Conservation (phyloP, 1,140 invertebrate genomes). For the Melanaphis sacchari region DNA sequence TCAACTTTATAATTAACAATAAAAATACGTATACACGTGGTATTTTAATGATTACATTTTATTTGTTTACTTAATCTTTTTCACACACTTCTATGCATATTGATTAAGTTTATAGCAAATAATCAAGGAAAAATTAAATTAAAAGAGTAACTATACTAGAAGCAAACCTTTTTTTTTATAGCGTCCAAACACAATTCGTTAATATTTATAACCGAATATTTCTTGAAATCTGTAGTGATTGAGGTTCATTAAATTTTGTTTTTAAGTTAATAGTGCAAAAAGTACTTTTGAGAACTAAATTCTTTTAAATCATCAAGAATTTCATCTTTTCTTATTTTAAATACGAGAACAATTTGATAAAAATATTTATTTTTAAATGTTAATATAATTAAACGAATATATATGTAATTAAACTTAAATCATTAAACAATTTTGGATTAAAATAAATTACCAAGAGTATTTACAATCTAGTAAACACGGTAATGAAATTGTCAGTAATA, state of each 20-base stretch:
- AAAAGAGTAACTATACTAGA: neutral
- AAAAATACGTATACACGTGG: neutral
- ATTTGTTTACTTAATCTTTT: slow-evolving; percentile 6
- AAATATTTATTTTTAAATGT: neutral
- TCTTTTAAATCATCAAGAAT: neutral
- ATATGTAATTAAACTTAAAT: too few relatives aligned
- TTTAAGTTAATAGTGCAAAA: neutral
- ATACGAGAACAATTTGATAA: neutral
- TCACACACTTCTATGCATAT: neutral
- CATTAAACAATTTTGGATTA: neutral
- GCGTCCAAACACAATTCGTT: slow-evolving; percentile 1
- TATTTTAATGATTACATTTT: neutral
- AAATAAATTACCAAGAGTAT: neutral
- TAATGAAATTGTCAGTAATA: neutral
- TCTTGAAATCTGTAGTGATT: neutral
- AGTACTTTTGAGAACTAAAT: neutral
- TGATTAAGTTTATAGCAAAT: slow-evolving; percentile 8
- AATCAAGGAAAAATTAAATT: neutral
- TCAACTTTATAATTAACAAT: neutral
- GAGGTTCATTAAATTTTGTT: neutral
- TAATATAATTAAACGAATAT: too few relatives aligned
- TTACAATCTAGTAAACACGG: neutral
- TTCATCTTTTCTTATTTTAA: neutral
- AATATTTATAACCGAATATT: slow-evolving; percentile 41
- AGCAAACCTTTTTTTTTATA: slow-evolving; percentile 12